Evolutionary conservation across 2,888 invertebrate genomes (phyloP).

Genomic region (Unio pictorum): DNA sequence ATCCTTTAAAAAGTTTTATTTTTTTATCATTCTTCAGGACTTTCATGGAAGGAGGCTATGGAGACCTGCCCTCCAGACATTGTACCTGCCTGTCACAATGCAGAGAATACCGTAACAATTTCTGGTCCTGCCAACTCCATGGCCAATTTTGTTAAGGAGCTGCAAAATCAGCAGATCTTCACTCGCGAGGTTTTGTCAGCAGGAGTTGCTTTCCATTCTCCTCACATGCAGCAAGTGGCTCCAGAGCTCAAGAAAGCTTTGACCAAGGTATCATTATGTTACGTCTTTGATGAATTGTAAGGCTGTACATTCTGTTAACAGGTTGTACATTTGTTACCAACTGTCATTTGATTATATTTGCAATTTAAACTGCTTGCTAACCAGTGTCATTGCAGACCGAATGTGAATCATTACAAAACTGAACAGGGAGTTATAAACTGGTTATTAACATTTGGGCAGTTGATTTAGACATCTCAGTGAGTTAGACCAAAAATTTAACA

Average conservation of each 20-base stretch:
- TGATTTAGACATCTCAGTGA: too few species aligned
- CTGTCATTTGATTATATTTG: too few species aligned
- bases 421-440: too few species aligned
- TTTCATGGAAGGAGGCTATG: conserved; percentile 70
- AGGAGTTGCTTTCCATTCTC: conserved; percentile 70
- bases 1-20: not conserved
- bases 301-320: too few species aligned
- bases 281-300: not conserved
- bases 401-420: too few species aligned
- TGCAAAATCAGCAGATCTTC: conserved; percentile 65
- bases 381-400: too few species aligned
- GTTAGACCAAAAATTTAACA: too few species aligned
- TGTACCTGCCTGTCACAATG: conserved; percentile 88
- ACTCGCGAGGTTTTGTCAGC: conserved; percentile 68
- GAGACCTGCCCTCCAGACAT: conserved; percentile 66
- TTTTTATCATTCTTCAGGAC: conserved; percentile 41
- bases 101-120: conserved; percentile 93
- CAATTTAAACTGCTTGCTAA: too few species aligned
- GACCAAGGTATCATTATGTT: conserved; percentile 46
- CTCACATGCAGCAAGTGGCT: conserved; percentile 66
- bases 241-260: conserved; percentile 59
- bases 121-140: conserved; percentile 83
- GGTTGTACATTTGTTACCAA: too few species aligned
- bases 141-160: conserved; percentile 58
- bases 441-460: too few species aligned